A percentile compares a stretch with the other conserved stretches of the same genome.
Evolutionary conservation across 1,140 invertebrate species (phyloP).

Genomic region (Leptonema lineaticorne): DNA sequence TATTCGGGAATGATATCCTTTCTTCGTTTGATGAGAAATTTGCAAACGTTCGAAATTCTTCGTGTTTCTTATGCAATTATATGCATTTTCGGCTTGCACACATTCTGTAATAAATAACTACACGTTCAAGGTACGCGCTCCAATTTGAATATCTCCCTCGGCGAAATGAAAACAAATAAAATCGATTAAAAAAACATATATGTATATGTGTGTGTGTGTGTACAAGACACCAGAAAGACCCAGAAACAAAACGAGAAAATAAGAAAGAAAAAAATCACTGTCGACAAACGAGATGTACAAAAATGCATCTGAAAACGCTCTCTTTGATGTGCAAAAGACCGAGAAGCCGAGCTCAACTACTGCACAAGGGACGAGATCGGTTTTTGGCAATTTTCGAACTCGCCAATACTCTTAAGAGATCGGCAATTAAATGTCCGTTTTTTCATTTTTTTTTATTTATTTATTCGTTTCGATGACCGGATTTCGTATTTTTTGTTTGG

Average conservation of each 20-base stretch:
- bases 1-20: not conserved
- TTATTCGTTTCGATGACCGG: too few species aligned
- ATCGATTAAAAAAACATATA: not conserved
- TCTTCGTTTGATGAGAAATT: constrained; percentile 13
- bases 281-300: too few species aligned
- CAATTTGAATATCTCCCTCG: constrained; percentile 38
- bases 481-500: too few species aligned
- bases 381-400: too few species aligned
- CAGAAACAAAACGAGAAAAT: not conserved
- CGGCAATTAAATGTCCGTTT: too few species aligned
- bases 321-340: constrained; percentile 1
- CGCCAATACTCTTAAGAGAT: too few species aligned
- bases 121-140: constrained; percentile 31
- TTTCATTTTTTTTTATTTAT: too few species aligned
- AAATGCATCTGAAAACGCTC: constrained; percentile 1
- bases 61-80: constrained; percentile 30
- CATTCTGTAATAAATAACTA: constrained; percentile 36
- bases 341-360: too few species aligned
- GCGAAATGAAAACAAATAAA: not conserved
- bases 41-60: constrained; percentile 26
- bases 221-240: not conserved
- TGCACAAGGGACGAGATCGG: too few species aligned
- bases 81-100: constrained; percentile 14
- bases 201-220: not conserved
- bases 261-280: too few species aligned